Evolutionary conservation across 1,140 invertebrate genomes (phyloP).

Genomic region (Drosophila nikananu): DNA sequence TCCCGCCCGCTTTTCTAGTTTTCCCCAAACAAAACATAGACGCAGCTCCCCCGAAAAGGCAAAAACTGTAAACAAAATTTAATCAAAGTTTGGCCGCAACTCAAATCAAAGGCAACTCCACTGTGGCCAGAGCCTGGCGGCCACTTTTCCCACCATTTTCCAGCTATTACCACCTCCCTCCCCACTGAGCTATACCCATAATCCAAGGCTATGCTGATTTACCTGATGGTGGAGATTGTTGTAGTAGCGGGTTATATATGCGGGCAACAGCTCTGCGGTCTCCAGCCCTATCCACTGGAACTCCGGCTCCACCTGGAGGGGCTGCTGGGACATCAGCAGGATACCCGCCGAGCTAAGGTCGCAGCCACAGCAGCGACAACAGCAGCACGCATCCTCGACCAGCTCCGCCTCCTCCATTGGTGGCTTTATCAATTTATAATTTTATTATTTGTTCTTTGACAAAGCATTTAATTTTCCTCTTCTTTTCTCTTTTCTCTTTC

Average conservation of each 20-base stretch:
- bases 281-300: conserved; percentile 90
- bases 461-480: conserved; percentile 37
- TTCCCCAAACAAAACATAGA: background rate
- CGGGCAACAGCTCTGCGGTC: conserved; percentile 88
- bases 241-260: conserved; percentile 90
- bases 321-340: conserved; percentile 24
- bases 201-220: conserved; percentile 67
- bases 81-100: conserved; percentile 47
- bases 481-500: conserved; percentile 1
- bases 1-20: conserved; percentile 21
- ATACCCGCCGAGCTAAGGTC: conserved; percentile 35
- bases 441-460: conserved; percentile 65
- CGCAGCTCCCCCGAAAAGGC: background rate
- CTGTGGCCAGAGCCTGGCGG: conserved; percentile 3
- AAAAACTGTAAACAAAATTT: conserved; percentile 49
- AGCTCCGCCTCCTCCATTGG: conserved; percentile 57
- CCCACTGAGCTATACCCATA: background rate
- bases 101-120: conserved; percentile 31
- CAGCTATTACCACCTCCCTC: background rate
- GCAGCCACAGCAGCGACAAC: conserved; percentile 40
- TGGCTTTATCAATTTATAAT: conserved; percentile 56
- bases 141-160: background rate
- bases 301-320: conserved; percentile 34
- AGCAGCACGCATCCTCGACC: conserved; percentile 59
- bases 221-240: conserved; percentile 88